Evolutionary conservation across 2,113 vertebrate species (phyloP), one percentile per base, ranked within the genome.

Genomic region (Albula goreensis): DNA sequence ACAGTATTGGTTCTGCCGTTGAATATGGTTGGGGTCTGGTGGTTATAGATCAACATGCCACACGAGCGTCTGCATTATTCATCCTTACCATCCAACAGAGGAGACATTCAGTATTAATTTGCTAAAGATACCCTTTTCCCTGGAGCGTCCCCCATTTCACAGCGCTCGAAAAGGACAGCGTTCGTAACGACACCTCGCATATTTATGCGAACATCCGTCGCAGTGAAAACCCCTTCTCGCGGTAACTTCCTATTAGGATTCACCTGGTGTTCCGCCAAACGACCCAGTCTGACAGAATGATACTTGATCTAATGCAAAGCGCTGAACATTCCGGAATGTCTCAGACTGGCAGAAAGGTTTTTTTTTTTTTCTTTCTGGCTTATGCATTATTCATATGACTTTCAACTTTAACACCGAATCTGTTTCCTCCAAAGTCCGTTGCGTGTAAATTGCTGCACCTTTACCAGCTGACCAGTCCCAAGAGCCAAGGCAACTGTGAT

Each of bases 311-410:
- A 92, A 94, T 90, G 92, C 91, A 92, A 95, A 91, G 89, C 87
- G 91, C 92, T 90, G 93, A 91, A 92, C 89, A 91, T 93, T 93
- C 89, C 74, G 90, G 92, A 94, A 74, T 74, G 78, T 48, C 41
- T 17, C 78, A 49, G 15, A n/a, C 78, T 79, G 41, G 41, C 78
- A 79, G 78, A 79, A n/a, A 31, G 22, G n/a, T 25, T 5, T 74
- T 74, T 31, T 8, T 74, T 31, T 10, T 31, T 31, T 10, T 10
- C 9, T 10, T 74, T 31, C 80, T 50, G 66, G 57, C 60, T 63
- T 89, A 93, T 95, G 92, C 93, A 94, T 95, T 92, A 95, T 95
- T 95, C 92, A 94, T 91, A 31, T 60, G 41, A 51, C 86, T 90
- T 91, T 89, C 86, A 91, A 88, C 90, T 88, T 90, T 90, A 83